These are phyloP conservation scores for Drosophila fulvimacula DNA, from an alignment of 2,888 invertebrate genomes.

Conservation along the genomic window DNA sequence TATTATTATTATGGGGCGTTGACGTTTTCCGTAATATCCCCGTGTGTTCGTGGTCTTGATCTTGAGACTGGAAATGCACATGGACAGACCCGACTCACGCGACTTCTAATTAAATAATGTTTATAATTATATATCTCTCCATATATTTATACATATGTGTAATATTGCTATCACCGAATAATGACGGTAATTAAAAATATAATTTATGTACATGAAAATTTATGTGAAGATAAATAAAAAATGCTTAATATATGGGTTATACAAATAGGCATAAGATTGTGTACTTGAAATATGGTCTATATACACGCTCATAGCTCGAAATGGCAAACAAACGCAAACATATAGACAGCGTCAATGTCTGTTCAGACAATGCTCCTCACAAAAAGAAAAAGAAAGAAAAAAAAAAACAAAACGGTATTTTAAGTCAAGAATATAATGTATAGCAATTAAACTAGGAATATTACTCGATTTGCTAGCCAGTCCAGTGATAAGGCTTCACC, in stretches of 20 bases:
- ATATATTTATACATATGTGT: too few species aligned
- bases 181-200: slow-evolving; percentile 35
- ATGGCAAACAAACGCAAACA: slow-evolving; percentile 32
- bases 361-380: slow-evolving; percentile 5
- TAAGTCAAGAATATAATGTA: too few species aligned
- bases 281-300: slow-evolving; percentile 15
- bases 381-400: neutral
- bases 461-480: neutral
- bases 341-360: slow-evolving; percentile 29
- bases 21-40: slow-evolving; percentile 1
- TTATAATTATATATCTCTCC: neutral
- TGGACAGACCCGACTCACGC: slow-evolving; percentile 1
- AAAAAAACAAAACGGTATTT: too few species aligned
- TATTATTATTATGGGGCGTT: slow-evolving; percentile 5
- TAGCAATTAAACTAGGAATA: neutral
- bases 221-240: neutral
- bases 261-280: slow-evolving; percentile 3
- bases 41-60: slow-evolving; percentile 10
- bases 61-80: slow-evolving; percentile 8
- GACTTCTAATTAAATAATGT: slow-evolving; percentile 7
- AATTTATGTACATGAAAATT: slow-evolving; percentile 30
- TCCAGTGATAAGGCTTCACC: neutral
- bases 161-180: slow-evolving; percentile 9
- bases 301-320: neutral
- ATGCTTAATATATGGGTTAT: slow-evolving; percentile 3